phyloP scores from a whole-genome alignment of 2,113 vertebrate genomes.

The Gopherus evgoodei region DNA sequence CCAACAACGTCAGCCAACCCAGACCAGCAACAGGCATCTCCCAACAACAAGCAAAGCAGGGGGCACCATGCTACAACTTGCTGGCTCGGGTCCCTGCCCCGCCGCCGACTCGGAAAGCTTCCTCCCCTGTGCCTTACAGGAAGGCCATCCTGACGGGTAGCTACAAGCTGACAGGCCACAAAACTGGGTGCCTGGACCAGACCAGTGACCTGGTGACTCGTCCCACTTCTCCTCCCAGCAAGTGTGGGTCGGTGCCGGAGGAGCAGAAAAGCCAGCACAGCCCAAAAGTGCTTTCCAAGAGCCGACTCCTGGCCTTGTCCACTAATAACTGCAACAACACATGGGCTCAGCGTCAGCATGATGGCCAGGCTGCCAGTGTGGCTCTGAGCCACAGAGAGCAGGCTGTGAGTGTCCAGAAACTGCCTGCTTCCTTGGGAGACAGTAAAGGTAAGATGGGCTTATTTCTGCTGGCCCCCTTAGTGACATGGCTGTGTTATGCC shows the following conservation, averaged over 20 bases:
- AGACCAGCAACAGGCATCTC: neutral
- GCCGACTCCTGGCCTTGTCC: constrained; percentile 39
- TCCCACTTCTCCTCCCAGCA: accelerated
- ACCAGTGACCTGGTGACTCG: neutral
- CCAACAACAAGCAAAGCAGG: neutral
- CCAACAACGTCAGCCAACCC: neutral
- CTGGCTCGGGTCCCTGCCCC: constrained; percentile 46
- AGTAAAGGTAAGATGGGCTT: constrained; percentile 19
- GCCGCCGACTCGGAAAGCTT: constrained; percentile 61
- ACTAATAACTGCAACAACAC: constrained; percentile 59
- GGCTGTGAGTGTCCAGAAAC: accelerated
- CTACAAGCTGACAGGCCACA: neutral
- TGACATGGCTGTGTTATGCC: neutral
- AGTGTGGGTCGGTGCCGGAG: neutral
- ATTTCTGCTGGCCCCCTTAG: neutral
- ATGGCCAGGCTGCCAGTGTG: accelerated
- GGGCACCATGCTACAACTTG: accelerated
- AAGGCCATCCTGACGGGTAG: constrained; percentile 1
- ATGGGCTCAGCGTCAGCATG: neutral
- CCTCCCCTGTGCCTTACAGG: constrained; percentile 64
- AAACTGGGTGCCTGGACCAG: neutral
- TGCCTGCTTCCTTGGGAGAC: accelerated
- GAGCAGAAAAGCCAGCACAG: neutral
- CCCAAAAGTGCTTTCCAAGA: constrained; percentile 32
- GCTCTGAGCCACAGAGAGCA: accelerated